phyloP scores from a whole-genome alignment of 2,888 invertebrate genomes.

The Cephus sareptanus region DNA sequence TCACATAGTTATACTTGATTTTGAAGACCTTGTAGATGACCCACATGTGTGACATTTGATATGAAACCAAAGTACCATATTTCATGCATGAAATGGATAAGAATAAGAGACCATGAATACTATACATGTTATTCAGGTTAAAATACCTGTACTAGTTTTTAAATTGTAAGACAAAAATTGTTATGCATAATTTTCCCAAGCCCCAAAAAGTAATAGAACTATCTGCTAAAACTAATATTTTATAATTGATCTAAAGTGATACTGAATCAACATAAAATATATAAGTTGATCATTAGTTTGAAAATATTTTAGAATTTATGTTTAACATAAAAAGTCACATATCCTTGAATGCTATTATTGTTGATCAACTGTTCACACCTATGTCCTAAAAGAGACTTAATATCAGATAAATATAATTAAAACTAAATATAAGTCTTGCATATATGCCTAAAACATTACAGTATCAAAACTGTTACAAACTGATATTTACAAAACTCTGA shows the following conservation, averaged over 20 bases:
- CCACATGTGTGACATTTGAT: constrained; percentile 47
- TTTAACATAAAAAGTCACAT: neutral
- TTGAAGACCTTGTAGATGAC: constrained; percentile 33
- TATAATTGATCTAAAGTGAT: neutral
- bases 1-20: neutral
- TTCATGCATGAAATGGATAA: constrained; percentile 49
- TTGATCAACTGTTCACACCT: neutral
- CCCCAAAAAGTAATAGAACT: neutral
- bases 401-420: neutral
- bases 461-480: neutral
- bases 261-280: neutral
- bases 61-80: constrained; percentile 44
- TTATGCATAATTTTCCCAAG: neutral
- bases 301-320: neutral
- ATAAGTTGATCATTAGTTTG: neutral
- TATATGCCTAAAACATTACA: neutral
- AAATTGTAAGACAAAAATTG: neutral
- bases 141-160: neutral
- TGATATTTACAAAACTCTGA: neutral
- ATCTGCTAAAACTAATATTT: neutral
- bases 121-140: neutral
- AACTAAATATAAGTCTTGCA: neutral
- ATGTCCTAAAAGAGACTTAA: neutral
- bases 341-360: neutral
- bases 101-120: constrained; percentile 19